A percentile compares a stretch with the other conserved stretches of the same genome.
Evolutionary conservation across 2,888 invertebrate species (phyloP).

Genomic region (Criorhina ranunculi): DNA sequence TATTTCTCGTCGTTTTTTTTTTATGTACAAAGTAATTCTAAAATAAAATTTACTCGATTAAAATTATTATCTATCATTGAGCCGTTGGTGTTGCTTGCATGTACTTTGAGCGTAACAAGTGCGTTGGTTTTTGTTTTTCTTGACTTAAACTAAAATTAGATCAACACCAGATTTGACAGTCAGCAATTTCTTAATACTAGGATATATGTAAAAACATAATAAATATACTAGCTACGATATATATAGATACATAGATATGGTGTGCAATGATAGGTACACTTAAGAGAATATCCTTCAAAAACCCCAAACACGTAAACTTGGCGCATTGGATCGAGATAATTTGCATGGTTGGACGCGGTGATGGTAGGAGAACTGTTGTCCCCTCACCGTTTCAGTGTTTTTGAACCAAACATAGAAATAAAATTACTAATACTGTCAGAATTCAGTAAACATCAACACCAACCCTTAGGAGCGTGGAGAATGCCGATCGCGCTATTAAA

Average conservation of each 20-base stretch:
- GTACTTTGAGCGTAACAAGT: slow-evolving; percentile 29
- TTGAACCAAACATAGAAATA: slow-evolving; percentile 55
- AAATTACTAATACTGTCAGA: slow-evolving; percentile 69
- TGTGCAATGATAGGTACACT: slow-evolving; percentile 56
- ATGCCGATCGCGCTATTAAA: slow-evolving; percentile 46
- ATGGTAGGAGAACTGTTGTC: not conserved
- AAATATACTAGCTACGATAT: slow-evolving; percentile 34
- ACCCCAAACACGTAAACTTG: slow-evolving; percentile 10
- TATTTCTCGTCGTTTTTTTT: slow-evolving; percentile 30
- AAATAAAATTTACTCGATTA: slow-evolving; percentile 25
- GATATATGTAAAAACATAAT: slow-evolving; percentile 33
- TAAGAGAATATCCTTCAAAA: slow-evolving; percentile 19
- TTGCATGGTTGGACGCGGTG: slow-evolving; percentile 9
- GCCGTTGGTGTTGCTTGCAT: slow-evolving; percentile 40
- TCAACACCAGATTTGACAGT: slow-evolving; percentile 55
- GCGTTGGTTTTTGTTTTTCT: slow-evolving; percentile 11
- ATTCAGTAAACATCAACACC: slow-evolving; percentile 61
- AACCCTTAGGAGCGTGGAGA: slow-evolving; percentile 34
- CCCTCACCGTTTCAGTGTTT: slow-evolving; percentile 7
- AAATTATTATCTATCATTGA: slow-evolving; percentile 45
- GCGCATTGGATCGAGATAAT: slow-evolving; percentile 22
- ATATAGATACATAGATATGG: slow-evolving; percentile 57
- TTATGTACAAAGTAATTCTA: slow-evolving; percentile 59
- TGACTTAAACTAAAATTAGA: slow-evolving; percentile 24
- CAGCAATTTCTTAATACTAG: slow-evolving; percentile 46